Evolutionary conservation across 2,797 vertebrate species (phyloP).

Genomic region (Pseudochirops corinnae): DNA sequence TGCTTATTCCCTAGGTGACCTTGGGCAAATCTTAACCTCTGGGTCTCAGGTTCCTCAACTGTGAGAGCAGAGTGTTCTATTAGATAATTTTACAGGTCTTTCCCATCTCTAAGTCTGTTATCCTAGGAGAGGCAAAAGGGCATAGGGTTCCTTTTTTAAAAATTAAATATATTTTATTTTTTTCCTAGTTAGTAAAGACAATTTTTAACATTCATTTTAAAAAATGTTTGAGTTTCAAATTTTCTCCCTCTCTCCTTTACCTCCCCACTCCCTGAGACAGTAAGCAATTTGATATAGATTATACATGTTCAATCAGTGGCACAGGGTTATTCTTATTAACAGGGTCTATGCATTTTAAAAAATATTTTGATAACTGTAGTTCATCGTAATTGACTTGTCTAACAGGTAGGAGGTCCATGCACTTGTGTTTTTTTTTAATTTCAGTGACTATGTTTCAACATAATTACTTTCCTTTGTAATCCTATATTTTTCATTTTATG

Average conservation of each 20-base stretch:
- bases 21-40: not conserved
- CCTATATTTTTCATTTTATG: not conserved
- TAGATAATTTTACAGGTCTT: not conserved
- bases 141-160: not conserved
- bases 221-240: not conserved
- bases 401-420: too few relatives aligned
- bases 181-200: not conserved
- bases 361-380: not conserved
- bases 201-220: not conserved
- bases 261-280: not conserved
- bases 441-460: not conserved
- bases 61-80: not conserved
- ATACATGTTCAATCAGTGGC: not conserved
- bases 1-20: not conserved
- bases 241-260: not conserved
- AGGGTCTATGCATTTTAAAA: not conserved
- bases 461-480: not conserved
- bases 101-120: not conserved
- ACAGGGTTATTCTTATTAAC: too few relatives aligned
- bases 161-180: not conserved
- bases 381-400: too few relatives aligned
- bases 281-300: not conserved
- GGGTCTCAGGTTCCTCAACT: not conserved
- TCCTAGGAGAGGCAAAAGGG: not conserved
- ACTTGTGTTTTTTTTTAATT: too few relatives aligned